Evolutionary conservation across 2,113 vertebrate species (phyloP).

Genomic region (Microtus oregoni): DNA sequence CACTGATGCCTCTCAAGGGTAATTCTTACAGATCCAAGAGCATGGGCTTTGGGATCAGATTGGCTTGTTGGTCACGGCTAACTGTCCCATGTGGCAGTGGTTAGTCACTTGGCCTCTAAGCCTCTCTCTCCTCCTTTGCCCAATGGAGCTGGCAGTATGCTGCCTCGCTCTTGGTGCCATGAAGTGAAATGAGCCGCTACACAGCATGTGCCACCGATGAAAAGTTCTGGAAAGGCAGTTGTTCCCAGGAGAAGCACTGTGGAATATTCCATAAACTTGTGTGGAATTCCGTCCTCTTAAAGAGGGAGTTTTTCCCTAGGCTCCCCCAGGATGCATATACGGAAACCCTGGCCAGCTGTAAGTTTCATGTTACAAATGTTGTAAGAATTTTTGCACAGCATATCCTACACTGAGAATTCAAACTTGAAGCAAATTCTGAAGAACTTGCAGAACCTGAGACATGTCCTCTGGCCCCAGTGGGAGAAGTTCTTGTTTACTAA

Average conservation of each 20-base stretch:
- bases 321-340: background rate
- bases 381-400: background rate
- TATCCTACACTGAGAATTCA: background rate
- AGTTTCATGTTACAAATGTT: background rate
- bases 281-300: background rate
- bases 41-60: background rate
- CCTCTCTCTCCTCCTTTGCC: background rate
- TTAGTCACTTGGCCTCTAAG: background rate
- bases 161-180: background rate
- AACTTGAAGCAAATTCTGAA: constrained; percentile 30
- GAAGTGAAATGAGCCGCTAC: background rate
- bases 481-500: background rate
- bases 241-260: background rate
- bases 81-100: background rate
- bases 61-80: background rate
- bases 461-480: background rate
- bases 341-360: background rate
- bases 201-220: background rate
- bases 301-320: background rate
- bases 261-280: background rate
- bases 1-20: background rate
- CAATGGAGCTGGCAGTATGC: background rate
- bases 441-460: background rate
- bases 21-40: background rate
- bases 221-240: background rate